Evolutionary conservation across 1,140 invertebrate genomes (phyloP), one percentile per base, ranked within the genome.

Genomic region (Zaprionus tsacasi): DNA sequence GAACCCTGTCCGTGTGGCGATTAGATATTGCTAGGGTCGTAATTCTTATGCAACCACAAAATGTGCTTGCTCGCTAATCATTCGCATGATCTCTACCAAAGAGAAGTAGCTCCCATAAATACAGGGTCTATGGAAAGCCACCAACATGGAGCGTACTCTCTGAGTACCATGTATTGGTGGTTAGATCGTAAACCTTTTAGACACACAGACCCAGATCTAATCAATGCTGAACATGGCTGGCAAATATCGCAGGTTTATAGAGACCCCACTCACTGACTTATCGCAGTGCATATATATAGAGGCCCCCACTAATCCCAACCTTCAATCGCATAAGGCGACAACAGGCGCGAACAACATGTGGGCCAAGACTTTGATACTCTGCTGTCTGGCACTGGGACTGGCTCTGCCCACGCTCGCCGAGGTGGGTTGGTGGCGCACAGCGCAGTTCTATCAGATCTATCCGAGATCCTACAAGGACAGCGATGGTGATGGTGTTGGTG

Each of bases 381-480:
- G 70, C 57, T 81, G 81, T 63, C 66, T 88, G 13, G 40, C 40
- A 15, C 27, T 88, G 75, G 85, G 75, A 10, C 38, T 88, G 17
- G 60, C 54, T 4, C 65, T 89, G 58, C 85, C 85, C 36, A 52
- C 75, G 0, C 40, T 89, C 10, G 85, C 85, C n/a, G 85, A 88
- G 17, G 43, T 73, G 21, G 85, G 75, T 30, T 98, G 97, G 97
- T 97, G 96, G 95, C 93, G 96, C 72, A 94, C 94, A 35, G 95
- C 94, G 1, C 91, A 95, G 6, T 93, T 97, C 27, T 98, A 98
- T 90, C 96, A 97, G 92, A 95, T 97, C 50, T 96, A 97, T 87
- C 96, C 96, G 0, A 93, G 96, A 59, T 97, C 96, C 3, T 98
- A 97, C 90, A 95, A 95, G 79, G 97, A 98, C 83, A 95, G 94